Conservation (phyloP, 2,113 vertebrate genomes). For the Phrynosoma platyrhinos region DNA sequence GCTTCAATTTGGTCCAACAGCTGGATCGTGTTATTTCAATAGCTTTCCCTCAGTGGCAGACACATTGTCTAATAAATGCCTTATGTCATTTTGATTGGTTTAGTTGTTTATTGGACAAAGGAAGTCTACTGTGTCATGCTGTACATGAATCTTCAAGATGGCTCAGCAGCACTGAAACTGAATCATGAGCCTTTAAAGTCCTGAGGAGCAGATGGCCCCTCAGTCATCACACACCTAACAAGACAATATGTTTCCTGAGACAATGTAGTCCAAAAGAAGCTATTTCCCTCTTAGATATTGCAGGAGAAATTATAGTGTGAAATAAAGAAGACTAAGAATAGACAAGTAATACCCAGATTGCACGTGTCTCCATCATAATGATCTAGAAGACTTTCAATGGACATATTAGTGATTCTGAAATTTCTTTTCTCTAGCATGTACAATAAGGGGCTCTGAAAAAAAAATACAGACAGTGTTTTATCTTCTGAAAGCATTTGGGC, state of each 20-base stretch:
- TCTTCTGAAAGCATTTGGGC: background rate
- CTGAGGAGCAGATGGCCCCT: constrained; percentile 39
- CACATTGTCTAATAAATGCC: constrained; percentile 59
- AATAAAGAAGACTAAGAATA: background rate
- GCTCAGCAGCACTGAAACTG: constrained; percentile 13
- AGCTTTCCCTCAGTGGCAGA: constrained; percentile 63
- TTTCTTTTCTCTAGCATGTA: no score
- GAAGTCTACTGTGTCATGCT: constrained; percentile 34
- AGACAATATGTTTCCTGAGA: background rate
- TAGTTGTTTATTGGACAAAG: constrained; percentile 56
- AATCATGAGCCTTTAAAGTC: constrained; percentile 38
- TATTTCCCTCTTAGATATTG: background rate
- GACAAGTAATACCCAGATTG: no score
- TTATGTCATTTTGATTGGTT: constrained; percentile 69
- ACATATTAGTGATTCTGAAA: no score
- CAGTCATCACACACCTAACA: constrained; percentile 27
- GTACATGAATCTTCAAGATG: constrained; percentile 25
- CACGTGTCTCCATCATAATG: no score
- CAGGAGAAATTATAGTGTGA: rapidly evolving
- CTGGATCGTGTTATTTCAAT: constrained; percentile 74
- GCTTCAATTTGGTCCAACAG: constrained; percentile 65
- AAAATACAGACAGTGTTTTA: background rate
- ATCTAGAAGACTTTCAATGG: no score
- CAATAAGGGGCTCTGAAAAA: no score
- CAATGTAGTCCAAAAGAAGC: background rate